Evolutionary conservation across 2,797 vertebrate genomes (phyloP).

Genomic region (Sandelia bainsii): DNA sequence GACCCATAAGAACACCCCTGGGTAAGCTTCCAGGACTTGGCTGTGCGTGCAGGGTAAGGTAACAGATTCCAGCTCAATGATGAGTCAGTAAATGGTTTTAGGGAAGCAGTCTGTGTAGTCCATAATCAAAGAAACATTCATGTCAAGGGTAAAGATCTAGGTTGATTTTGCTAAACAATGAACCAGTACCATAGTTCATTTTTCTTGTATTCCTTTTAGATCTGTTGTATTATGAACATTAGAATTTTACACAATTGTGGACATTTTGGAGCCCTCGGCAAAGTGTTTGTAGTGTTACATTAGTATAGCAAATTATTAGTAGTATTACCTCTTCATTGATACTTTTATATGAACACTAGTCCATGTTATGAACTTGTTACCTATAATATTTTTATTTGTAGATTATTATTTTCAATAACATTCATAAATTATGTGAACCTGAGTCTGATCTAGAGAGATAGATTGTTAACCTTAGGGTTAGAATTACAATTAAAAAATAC

Average conservation of each 20-base stretch:
- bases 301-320: too few species aligned
- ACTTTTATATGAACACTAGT: neutral
- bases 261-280: too few species aligned
- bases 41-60: slow-evolving; percentile 74
- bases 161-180: slow-evolving; percentile 40
- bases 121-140: slow-evolving; percentile 60
- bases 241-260: neutral
- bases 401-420: neutral
- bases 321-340: neutral
- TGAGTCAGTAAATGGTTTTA: slow-evolving; percentile 76
- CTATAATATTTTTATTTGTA: neutral
- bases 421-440: neutral
- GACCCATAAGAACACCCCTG: slow-evolving; percentile 84
- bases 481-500: neutral
- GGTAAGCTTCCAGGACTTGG: slow-evolving; percentile 70
- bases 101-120: slow-evolving; percentile 43
- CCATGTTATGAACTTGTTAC: neutral
- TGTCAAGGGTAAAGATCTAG: slow-evolving; percentile 51
- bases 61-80: slow-evolving; percentile 80
- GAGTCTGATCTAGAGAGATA: neutral
- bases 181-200: slow-evolving; percentile 17
- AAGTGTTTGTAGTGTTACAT: too few species aligned
- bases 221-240: neutral
- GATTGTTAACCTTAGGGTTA: neutral
- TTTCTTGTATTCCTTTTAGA: neutral